Evolutionary conservation across 2,797 vertebrate genomes (phyloP).

Genomic region (Enteromius argenteus): DNA sequence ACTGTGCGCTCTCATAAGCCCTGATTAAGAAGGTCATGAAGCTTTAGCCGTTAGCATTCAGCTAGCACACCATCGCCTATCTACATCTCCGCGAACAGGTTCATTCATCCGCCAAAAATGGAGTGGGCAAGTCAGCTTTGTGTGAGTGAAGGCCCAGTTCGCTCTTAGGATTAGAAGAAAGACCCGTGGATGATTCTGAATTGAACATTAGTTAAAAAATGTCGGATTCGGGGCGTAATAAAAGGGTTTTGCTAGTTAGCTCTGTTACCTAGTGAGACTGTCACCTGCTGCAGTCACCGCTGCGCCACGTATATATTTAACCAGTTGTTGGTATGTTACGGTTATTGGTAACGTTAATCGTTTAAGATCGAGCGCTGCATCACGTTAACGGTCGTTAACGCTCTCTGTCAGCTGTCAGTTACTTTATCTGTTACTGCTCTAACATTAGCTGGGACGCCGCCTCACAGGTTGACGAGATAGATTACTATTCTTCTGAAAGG

Average conservation of each 20-base stretch:
- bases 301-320: slow-evolving; percentile 24
- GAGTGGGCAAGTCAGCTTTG: slow-evolving; percentile 84
- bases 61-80: slow-evolving; percentile 36
- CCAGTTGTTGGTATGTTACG: neutral
- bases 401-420: slow-evolving; percentile 4
- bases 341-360: neutral
- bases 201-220: neutral
- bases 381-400: neutral
- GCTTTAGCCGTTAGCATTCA: slow-evolving; percentile 67
- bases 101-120: slow-evolving; percentile 75
- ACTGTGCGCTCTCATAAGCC: slow-evolving; percentile 72
- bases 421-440: neutral
- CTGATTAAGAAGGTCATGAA: slow-evolving; percentile 76
- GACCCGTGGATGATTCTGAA: too few relatives aligned
- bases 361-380: neutral
- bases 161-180: neutral
- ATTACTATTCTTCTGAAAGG: neutral
- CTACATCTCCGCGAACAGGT: slow-evolving; percentile 61
- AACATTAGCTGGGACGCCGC: neutral
- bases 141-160: slow-evolving; percentile 73
- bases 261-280: neutral
- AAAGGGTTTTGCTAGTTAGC: slow-evolving; percentile 30
- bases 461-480: slow-evolving; percentile 6
- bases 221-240: neutral
- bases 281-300: slow-evolving; percentile 33